Evolutionary conservation across 2,113 vertebrate genomes (phyloP), one percentile per base, ranked within the genome.

Genomic region (Callospermophilus lateralis): DNA sequence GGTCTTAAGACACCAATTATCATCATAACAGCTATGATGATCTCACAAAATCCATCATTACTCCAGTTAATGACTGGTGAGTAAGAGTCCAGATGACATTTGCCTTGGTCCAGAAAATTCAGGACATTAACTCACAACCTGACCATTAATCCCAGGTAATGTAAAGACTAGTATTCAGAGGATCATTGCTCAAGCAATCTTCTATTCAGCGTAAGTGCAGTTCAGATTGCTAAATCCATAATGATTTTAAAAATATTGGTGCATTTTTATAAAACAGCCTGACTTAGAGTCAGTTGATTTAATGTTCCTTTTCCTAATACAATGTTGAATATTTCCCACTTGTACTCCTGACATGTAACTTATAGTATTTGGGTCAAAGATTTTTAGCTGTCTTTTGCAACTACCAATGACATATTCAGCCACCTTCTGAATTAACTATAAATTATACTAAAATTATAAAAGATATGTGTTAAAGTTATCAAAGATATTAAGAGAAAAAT

Each of bases 101-200:
- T 86, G 26, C 15, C 10, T 84, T 96, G 97, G 70, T 96, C 37
- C 53, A 95, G 58, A 91, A 96, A 89, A 93, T 81, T 94, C 74
- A 84, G 42, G 48, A 70, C 90, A 97, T 95, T 97, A 95, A 81
- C 30, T 22, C 63, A 84, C 70, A 51, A 96, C 90, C 19, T 83
- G 95, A 89, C n/a, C 79, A 97, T 96, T 96, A 97, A 97, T 77
- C 84, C 63, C 94, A 97, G 92, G 68, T 95, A 97, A 96, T 90
- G 39, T 65, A 95, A 96, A 1, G 1, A 24, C 58, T 34, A 63
- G 19, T 58, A 58, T 96, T 93, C 88, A 94, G 16, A 97, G 92
- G 74, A 88, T 95, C 96, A 95, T 53, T 97, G 88, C 90, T 97
- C 80, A 94, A 90, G 8, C 8, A 97, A 96, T 95, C 74, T 98